These are phyloP conservation scores for Pentalonia nigronervosa DNA, from an alignment of 1,140 invertebrate genomes.

Conservation along the genomic window DNA sequence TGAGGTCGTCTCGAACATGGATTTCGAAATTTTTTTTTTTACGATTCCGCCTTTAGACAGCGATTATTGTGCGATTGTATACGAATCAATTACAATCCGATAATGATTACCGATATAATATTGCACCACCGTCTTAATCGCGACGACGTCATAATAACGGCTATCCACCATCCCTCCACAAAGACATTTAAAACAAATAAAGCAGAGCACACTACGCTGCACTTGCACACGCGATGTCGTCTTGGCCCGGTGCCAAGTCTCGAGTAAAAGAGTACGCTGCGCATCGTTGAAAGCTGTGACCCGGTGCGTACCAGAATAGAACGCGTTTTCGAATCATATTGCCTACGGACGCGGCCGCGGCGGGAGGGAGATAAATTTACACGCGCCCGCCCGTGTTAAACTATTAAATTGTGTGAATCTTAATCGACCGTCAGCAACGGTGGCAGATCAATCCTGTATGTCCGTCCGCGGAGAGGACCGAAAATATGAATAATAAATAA, in stretches of 20 bases:
- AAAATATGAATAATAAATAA: not conserved
- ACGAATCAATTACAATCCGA: not conserved
- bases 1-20: not conserved
- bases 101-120: not conserved
- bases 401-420: not conserved
- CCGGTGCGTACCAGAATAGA: conserved; percentile 14
- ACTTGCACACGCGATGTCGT: not conserved
- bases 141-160: not conserved
- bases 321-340: not conserved
- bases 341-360: not conserved
- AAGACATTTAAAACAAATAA: not conserved
- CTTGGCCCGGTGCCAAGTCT: not conserved
- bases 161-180: not conserved
- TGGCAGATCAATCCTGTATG: not conserved
- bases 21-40: not conserved
- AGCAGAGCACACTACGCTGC: not conserved
- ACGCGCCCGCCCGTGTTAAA: not conserved
- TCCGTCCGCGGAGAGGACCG: not conserved
- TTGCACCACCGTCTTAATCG: too few species aligned
- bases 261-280: not conserved
- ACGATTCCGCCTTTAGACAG: too few species aligned
- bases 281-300: not conserved
- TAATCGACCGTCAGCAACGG: not conserved
- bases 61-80: too few species aligned
- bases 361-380: not conserved